Base-by-base conservation (phyloP, 2,113 vertebrate species). In the Athene cunicularia region DNA sequence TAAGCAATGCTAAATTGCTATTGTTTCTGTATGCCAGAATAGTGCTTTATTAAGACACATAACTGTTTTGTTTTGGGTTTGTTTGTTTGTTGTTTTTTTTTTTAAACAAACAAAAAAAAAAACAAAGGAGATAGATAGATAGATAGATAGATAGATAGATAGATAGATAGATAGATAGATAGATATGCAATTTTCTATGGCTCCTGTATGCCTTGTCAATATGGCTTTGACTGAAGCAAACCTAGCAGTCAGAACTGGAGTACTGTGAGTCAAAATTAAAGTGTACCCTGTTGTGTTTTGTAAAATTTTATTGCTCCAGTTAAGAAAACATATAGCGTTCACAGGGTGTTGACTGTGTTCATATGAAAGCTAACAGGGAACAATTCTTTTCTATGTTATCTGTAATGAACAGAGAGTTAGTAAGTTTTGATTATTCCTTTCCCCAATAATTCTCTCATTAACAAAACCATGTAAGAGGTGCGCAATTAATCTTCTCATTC, bases 311-410 rank as follows among this genome's bases (percentile, higher is more conserved):
- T 81, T 88, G 53, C 43, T 93, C 64, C 32, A 94, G 87, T 97
- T 96, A 97, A 96, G 45, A 91, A 70, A 77, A 6, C 70, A 79
- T 92, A 92, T 97, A 96, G 27, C 26, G 96, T 84, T 97, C 63
- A 88, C 37, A 47, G 26, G 12, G 8, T 60, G 5, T 27, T 97
- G 50, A 60, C 63, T 88, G 16, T 71, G 71, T 79, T 95, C 39
- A 68, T 64, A 6, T 72, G 64, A 72, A 68, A 81, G 6, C 7
- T 5, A 75, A 63, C 16, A 90, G 15, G 71, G 95, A 93, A 81
- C 21, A 28, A 75, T 92, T 79, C 13, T 95, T 96, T 96, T 96
- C 39, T 92, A 43, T 1, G 3, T 79, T 81, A 80, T 27, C 26
- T 96, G 39, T 71, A 95, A 80, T 45, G 26, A 28, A 50, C 92